Evolutionary conservation across 2,113 vertebrate genomes (phyloP).

Genomic region (Scytalopus superciliaris): DNA sequence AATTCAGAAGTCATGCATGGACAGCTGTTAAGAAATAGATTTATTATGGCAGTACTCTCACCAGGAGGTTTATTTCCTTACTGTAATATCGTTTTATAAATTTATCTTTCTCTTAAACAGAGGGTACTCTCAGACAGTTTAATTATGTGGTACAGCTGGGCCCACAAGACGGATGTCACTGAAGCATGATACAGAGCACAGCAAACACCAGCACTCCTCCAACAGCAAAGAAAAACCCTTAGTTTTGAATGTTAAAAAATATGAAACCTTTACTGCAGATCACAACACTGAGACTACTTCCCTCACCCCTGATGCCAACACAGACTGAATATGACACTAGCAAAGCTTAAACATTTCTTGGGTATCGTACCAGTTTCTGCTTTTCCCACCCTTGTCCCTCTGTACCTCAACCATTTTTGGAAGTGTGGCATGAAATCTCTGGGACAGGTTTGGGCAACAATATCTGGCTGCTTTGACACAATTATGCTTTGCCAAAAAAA

Average conservation of each 20-base stretch:
- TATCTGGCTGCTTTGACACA: not conserved
- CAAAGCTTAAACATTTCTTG: not conserved
- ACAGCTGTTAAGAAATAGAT: not conserved
- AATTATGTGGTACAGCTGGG: not conserved
- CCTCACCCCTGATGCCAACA: not conserved
- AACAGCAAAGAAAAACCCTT: not conserved
- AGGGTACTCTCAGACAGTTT: not conserved
- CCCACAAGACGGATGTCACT: not conserved
- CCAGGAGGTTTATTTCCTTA: not conserved
- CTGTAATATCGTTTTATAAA: not conserved
- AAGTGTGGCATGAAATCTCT: not conserved
- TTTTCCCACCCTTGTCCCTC: not conserved
- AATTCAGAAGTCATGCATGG: not conserved
- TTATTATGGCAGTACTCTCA: not conserved
- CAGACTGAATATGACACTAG: not conserved
- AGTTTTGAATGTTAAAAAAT: too few species aligned
- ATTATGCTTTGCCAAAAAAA: not conserved
- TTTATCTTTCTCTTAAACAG: not conserved
- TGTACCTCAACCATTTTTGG: not conserved
- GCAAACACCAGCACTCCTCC: not conserved
- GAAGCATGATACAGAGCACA: not conserved
- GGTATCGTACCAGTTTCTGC: not conserved
- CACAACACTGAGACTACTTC: accelerated
- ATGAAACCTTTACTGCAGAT: not conserved
- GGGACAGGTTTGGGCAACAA: not conserved